Evolutionary conservation across 2,113 vertebrate genomes (phyloP), one percentile per base, ranked within the genome.

Genomic region (Melanostigma gelatinosum): DNA sequence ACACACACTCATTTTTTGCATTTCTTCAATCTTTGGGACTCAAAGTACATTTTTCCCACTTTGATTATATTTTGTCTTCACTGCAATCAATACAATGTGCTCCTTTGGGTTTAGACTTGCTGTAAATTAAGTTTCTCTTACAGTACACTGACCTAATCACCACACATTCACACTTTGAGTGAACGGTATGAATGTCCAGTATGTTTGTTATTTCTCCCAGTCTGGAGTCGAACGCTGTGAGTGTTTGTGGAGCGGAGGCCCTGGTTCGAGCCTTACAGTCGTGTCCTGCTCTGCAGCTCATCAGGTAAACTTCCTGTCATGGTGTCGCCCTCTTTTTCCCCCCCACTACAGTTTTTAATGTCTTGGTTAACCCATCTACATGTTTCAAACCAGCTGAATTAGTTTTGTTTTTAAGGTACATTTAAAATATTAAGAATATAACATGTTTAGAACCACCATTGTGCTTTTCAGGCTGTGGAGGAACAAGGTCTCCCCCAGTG

Each of bases 221-320:
- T 82, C 91, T 98, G 92, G 97, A 98, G 89, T 94, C 91, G 16
- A 99, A 99, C 85, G 48, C 0, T 34, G 96, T 97, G 73, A 95
- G 88, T 40, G 83, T 69, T 12, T 0, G 0, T 1, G 97, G 97
- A 79, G 96, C 93, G 10, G 84, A 84, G n/a, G 90, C 89, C 0
- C 83, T 99, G 3, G 90, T 89, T 0, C 83, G 87, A 69, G 93
- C 94, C 9, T 86, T 97, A 6, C 82, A 85, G 50, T 91, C 66
- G 27, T 96, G 93, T 67, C 90, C 92, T 0, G 89, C 88, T 46
- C 86, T 97, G 40, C 92, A 95, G 75, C 58, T 94, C 57, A 88
- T 98, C 88, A 94, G 97, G 97, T 98, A 92, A 93, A 92, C 62
- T 22, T 24, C 3, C 36, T 71, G 7, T 60, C 20, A 48, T 9